Percentiles rank a stretch among this genome's conserved stretches.
Evolutionary conservation across 37 sponge, comb jelly and placozoan species (phyloP).

Genomic region (Lycopodina hypogea): DNA sequence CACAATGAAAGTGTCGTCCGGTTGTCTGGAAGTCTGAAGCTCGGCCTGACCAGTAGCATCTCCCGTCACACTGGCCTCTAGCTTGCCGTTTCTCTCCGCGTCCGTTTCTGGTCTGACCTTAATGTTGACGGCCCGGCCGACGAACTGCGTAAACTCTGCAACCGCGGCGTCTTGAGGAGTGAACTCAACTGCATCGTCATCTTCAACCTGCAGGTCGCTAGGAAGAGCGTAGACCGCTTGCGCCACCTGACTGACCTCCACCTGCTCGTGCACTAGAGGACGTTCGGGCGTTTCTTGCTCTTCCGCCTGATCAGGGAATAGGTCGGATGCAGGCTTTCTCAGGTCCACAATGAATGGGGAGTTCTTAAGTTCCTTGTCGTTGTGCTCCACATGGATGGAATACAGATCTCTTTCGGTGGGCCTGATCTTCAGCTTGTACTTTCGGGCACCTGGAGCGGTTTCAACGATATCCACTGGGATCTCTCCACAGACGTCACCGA

Average conservation of each 20-base stretch:
- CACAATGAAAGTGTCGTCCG: conserved; percentile 9
- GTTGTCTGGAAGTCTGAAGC: not conserved
- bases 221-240: not conserved
- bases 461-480: not conserved
- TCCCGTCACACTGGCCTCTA: conserved; percentile 42
- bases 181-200: conserved; percentile 1
- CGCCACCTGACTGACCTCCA: not conserved
- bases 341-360: conserved; percentile 47
- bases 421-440: conserved; percentile 20
- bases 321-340: not conserved
- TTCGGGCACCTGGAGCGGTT: not conserved
- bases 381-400: conserved; percentile 15
- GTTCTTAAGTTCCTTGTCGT: conserved; percentile 29
- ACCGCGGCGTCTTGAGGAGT: not conserved
- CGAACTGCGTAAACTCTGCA: conserved; percentile 3
- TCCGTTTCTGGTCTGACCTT: conserved; percentile 11
- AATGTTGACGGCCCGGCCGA: conserved; percentile 26
- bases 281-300: not conserved
- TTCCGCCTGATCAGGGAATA: not conserved
- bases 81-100: conserved; percentile 5
- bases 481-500: conserved; percentile 25
- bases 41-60: conserved; percentile 17
- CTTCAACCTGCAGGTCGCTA: not conserved
- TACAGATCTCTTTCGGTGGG: conserved; percentile 42
- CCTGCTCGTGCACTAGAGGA: not conserved